Conservation (phyloP, 2,113 vertebrate genomes). For the Sorex araneus region DNA sequence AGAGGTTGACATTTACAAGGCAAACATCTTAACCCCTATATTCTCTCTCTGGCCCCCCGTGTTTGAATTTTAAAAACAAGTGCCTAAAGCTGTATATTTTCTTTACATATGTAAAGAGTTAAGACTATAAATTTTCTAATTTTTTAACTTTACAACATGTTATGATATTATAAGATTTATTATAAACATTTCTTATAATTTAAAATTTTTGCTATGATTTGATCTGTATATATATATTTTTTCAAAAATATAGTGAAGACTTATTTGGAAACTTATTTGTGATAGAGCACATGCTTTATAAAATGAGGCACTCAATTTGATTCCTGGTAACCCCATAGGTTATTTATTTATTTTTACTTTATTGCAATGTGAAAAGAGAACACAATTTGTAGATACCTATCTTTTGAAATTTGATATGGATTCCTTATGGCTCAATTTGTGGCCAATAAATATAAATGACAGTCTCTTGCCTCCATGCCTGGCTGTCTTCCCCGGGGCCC, state of each 20-base stretch:
- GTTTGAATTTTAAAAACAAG: constrained; percentile 12
- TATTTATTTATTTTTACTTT: neutral
- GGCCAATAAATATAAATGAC: neutral
- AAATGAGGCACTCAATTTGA: neutral
- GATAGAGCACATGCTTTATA: neutral
- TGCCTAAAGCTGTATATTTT: constrained; percentile 12
- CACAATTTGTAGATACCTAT: neutral
- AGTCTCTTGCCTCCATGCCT: no score
- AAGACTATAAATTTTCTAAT: neutral
- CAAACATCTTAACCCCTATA: no score
- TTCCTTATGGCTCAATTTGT: neutral
- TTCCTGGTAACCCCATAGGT: no score
- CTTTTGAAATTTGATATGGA: neutral
- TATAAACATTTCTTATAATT: neutral
- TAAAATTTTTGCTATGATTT: neutral
- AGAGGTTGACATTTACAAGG: no score
- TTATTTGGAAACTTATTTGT: no score
- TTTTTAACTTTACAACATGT: neutral
- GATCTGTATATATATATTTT: neutral
- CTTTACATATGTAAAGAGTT: neutral
- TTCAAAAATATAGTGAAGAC: neutral
- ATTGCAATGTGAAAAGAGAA: neutral
- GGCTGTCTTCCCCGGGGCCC: no score
- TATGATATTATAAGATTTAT: neutral
- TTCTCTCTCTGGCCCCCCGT: no score